Base-by-base conservation (phyloP, 1,140 invertebrate species). In the Babylonia areolata region DNA sequence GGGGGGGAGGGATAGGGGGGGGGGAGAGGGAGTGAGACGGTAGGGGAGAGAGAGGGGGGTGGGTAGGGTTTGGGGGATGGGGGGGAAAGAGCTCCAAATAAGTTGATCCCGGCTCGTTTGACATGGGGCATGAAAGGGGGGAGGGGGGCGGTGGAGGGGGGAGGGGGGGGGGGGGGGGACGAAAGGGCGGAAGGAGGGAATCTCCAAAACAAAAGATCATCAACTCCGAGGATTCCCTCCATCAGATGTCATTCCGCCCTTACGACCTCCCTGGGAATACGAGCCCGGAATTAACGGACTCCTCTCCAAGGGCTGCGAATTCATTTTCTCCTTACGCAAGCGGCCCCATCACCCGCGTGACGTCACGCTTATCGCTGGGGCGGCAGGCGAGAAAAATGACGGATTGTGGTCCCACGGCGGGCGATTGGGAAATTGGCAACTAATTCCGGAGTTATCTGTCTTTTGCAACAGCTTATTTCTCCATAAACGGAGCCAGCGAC, bases 401-500 rank as follows among this genome's bases (percentile, higher is more conserved):
- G 64, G 33, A 40, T n/a, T n/a, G n/a, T n/a, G n/a, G n/a, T n/a
- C n/a, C 39, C 31, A 17, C 6, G 33, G 17, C 69, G 37, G 20
- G 42, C 42, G 20, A 71, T 69, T 17, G n/a, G 54, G n/a, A 84
- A 71, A 73, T 73, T 84, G 82, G 82, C 69, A 73, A 84, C 73
- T 84, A 84, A 84, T 84, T 58, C 82, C 64, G 69, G 40, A 37
- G 39, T 73, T 46, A 73, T 84, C 82, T 71, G 82, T 46, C 64
- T 64, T 73, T 73, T 73, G 64, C 78, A 80, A 73, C 82, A 71
- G 69, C 82, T 84, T 84, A 71, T 84, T 71, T 84, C 58, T 84
- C 64, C 64, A 73, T 42, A 46, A 71, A 69, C 37, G 82, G 28
- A 46, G 37, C 20, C 64, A 23, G 64, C 58, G 39, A 69, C 82